A percentile compares a stretch with the other conserved stretches of the same genome.
phyloP scores from a whole-genome alignment of 2,113 vertebrate species.

The Myotis yumanensis region DNA sequence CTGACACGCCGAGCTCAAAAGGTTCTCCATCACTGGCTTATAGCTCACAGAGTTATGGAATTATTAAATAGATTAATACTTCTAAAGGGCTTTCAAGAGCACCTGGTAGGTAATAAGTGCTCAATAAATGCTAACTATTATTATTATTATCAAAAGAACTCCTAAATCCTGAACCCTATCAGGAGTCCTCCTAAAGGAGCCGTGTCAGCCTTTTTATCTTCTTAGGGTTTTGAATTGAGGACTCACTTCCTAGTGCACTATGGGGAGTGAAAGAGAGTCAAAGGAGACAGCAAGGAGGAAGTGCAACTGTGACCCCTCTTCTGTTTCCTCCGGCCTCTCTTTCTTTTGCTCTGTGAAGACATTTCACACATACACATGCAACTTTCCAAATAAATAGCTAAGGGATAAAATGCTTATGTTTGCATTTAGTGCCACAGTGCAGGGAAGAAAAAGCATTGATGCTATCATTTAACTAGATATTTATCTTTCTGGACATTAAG shows the following conservation, averaged over 20 bases:
- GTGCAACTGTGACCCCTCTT: not conserved
- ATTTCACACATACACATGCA: not conserved
- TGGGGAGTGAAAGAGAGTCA: not conserved
- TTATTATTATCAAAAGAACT: not conserved
- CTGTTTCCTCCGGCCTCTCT: not conserved
- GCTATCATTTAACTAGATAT: constrained; percentile 17
- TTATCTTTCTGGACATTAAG: not conserved
- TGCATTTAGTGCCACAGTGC: not conserved
- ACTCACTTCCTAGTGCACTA: not conserved
- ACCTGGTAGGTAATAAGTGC: not conserved
- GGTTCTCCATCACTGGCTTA: too few relatives aligned
- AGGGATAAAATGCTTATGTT: not conserved
- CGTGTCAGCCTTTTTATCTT: not conserved
- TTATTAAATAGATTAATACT: not conserved
- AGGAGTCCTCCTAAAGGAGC: not conserved
- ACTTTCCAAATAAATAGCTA: not conserved
- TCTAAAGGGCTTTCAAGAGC: not conserved
- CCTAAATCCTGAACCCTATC: not conserved
- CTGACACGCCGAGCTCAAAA: too few relatives aligned
- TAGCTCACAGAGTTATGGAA: not conserved
- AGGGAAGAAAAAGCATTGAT: not conserved
- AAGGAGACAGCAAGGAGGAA: not conserved
- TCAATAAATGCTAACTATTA: not conserved
- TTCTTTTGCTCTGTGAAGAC: not conserved
- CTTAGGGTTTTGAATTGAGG: not conserved